These are phyloP conservation scores for Microplitis mediator DNA, from an alignment of 1,140 invertebrate genomes.

Conservation along the genomic window DNA sequence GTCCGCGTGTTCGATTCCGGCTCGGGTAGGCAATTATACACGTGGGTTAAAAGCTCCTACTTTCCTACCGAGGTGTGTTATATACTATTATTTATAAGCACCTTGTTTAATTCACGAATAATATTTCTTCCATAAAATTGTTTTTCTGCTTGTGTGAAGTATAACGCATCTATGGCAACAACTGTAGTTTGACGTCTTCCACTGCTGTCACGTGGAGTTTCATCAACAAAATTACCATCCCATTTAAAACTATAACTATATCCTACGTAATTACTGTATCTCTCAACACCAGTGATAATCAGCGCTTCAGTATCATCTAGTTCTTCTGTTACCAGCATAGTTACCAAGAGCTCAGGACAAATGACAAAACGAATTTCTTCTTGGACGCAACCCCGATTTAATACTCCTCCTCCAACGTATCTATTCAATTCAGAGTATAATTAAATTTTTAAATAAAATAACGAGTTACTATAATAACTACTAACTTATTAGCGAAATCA, in stretches of 20 bases:
- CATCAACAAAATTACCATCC: constrained; percentile 75
- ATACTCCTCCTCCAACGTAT: constrained; percentile 88
- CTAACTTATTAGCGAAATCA: constrained; percentile 94
- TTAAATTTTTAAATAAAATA: no score
- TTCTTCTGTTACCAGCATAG: constrained; percentile 86
- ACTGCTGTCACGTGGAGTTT: constrained; percentile 75
- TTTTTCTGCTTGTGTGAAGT: constrained; percentile 63
- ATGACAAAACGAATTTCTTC: constrained; percentile 98
- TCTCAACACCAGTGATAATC: constrained; percentile 81
- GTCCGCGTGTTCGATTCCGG: no score
- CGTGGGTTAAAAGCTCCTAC: no score
- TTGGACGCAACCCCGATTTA: constrained; percentile 89
- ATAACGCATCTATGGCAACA: constrained; percentile 89
- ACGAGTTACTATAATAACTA: constrained; percentile 26
- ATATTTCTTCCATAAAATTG: constrained; percentile 70
- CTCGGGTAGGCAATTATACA: no score
- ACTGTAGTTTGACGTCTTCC: constrained; percentile 77
- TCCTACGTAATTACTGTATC: constrained; percentile 85
- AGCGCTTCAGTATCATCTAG: constrained; percentile 85
- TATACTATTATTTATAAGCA: no score
- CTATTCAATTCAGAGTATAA: constrained; percentile 53
- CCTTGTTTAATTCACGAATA: constrained; percentile 85
- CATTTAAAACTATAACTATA: constrained; percentile 85
- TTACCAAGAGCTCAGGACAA: constrained; percentile 91
- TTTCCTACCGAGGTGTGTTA: no score